Percentiles rank a stretch among this genome's conserved stretches.
phyloP scores from a whole-genome alignment of 2,797 vertebrate species.

The Gymnodraco acuticeps region DNA sequence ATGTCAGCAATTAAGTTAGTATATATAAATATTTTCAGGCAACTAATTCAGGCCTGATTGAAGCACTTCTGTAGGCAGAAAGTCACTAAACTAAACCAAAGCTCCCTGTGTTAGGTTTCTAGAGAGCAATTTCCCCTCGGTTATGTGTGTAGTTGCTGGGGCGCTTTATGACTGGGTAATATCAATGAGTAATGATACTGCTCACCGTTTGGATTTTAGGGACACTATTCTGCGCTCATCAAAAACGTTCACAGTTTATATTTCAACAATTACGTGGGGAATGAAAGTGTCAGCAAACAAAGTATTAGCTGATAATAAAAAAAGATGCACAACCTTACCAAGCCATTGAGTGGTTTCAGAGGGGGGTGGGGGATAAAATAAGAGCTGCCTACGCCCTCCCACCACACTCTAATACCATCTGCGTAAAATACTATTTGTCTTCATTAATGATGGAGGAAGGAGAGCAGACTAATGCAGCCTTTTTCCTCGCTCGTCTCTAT shows the following conservation, averaged over 20 bases:
- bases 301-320: conserved; percentile 56
- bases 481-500: conserved; percentile 49
- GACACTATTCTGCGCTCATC: conserved; percentile 29
- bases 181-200: conserved; percentile 62
- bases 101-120: conserved; percentile 21
- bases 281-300: conserved; percentile 66
- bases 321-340: conserved; percentile 47
- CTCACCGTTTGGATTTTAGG: conserved; percentile 36
- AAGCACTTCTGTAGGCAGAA: conserved; percentile 14
- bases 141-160: conserved; percentile 31
- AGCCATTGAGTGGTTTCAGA: conserved; percentile 41
- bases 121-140: conserved; percentile 22
- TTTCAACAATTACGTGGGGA: conserved; percentile 53
- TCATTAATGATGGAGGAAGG: conserved; percentile 68
- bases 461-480: conserved; percentile 53
- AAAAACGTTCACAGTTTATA: conserved; percentile 54
- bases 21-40: conserved; percentile 13
- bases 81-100: conserved; percentile 8
- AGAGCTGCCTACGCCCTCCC: conserved; percentile 34
- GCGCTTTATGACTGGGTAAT: conserved; percentile 41
- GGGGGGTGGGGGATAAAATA: conserved; percentile 30
- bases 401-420: conserved; percentile 57
- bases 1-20: conserved; percentile 18
- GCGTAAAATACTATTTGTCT: conserved; percentile 72
- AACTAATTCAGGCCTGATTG: conserved; percentile 18